Evolutionary conservation across 2,113 vertebrate species (phyloP).

Genomic region (Cyprichromis sp.): DNA sequence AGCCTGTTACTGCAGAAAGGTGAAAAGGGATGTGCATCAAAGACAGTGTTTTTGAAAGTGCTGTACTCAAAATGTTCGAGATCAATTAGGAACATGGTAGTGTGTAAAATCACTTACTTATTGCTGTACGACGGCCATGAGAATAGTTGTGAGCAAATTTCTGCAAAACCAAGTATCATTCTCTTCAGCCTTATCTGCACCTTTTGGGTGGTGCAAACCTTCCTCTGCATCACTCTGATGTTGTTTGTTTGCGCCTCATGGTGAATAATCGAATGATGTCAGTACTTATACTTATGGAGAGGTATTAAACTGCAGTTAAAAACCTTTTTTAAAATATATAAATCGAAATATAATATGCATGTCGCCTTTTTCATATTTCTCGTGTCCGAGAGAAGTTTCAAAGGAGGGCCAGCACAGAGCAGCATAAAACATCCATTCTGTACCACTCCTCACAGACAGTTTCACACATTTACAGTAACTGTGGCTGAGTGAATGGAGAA

Average conservation of each 20-base stretch:
- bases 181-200: neutral
- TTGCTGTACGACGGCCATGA: neutral
- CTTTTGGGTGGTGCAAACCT: rapidly evolving
- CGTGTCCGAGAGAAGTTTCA: rapidly evolving
- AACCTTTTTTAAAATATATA: neutral
- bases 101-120: neutral
- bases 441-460: neutral
- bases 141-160: neutral
- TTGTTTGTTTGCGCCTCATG: rapidly evolving
- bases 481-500: neutral
- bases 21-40: neutral
- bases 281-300: neutral
- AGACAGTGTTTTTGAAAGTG: neutral
- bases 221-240: neutral
- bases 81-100: neutral
- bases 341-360: neutral
- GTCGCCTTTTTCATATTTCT: neutral
- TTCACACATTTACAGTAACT: neutral
- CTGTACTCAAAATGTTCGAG: neutral
- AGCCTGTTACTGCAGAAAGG: neutral
- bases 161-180: neutral
- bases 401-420: rapidly evolving
- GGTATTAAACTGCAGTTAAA: neutral
- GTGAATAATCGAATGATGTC: neutral
- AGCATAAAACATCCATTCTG: neutral